Base-by-base conservation (phyloP, 2,888 invertebrate species). In the Cistogaster globosa region DNA sequence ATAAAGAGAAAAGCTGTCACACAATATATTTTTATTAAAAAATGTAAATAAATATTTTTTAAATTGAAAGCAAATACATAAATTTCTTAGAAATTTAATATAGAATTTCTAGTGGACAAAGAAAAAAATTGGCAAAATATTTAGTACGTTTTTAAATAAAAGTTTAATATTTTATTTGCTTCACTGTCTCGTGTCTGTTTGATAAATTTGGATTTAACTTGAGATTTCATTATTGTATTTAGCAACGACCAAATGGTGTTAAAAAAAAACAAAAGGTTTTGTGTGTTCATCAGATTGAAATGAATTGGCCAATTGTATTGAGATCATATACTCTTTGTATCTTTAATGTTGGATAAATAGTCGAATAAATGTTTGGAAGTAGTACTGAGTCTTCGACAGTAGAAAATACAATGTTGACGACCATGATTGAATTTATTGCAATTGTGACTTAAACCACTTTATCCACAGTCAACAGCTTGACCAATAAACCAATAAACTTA, bases 391-490 rank as follows among this genome's bases (percentile, higher is more conserved):
- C 67, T 63, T 48, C 53, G 55, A 81, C 62, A 68, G 55, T 57
- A 71, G 58, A 58, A 74, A 72, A 78, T 77, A 84, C 74, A 77
- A 81, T 75, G 63, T 69, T 74, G 81, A 85, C 69, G 81, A 81
- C 77, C 84, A 78, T 85, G 81, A 85, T 74, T 78, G 84, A 85
- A 85, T 85, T 85, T 85, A 85, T 85, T 81, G 81, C 84, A 85
- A 81, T 85, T 85, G 84, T 65, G 84, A 81, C 81, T 78, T 85
- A 85, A 81, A 81, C 81, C 84, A 81, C 84, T 81, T 85, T 85
- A 85, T 85, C 84, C 81, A 69, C 63, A 85, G 72, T 78, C 84
- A 85, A 85, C 84, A 85, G 84, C 81, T 81, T 81, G 84, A 85
- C 81, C 84, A 72, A 80, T 82, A 82, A 82, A 82, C 81, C 81